Conservation (phyloP, 2,113 vertebrate species). For the Onychostoma macrolepis region DNA sequence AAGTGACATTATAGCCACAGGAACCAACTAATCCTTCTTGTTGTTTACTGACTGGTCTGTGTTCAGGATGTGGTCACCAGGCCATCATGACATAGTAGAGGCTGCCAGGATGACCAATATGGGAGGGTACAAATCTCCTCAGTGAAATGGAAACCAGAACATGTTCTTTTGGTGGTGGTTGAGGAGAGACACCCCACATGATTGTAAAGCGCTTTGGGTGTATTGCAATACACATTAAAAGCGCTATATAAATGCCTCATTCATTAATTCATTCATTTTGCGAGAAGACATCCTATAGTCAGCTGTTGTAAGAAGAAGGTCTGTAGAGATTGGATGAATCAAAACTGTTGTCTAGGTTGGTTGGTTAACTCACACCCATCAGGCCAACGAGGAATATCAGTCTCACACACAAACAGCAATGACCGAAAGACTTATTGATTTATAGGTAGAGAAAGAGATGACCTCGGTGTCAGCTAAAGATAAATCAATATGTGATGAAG, state of each 20-base stretch:
- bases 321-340: neutral
- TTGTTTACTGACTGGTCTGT: slow-evolving; percentile 65
- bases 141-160: neutral
- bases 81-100: slow-evolving; percentile 62
- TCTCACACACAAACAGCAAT: slow-evolving; percentile 33
- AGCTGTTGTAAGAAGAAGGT: neutral
- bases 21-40: neutral
- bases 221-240: too few species aligned
- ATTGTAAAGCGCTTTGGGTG: too few species aligned
- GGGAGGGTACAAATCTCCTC: neutral
- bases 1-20: neutral
- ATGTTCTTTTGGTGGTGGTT: too few species aligned
- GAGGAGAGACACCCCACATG: too few species aligned
- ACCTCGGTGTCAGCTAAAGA: slow-evolving; percentile 57
- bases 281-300: neutral
- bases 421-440: slow-evolving; percentile 53
- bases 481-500: slow-evolving; percentile 47
- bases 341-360: neutral
- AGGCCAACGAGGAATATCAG: slow-evolving; percentile 1
- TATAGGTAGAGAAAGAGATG: slow-evolving; percentile 44
- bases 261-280: too few species aligned
- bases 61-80: slow-evolving; percentile 66
- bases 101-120: slow-evolving; percentile 56
- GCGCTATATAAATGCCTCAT: too few species aligned
- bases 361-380: neutral